Evolutionary conservation across 1,140 invertebrate species (phyloP).

Genomic region (Atta texana): DNA sequence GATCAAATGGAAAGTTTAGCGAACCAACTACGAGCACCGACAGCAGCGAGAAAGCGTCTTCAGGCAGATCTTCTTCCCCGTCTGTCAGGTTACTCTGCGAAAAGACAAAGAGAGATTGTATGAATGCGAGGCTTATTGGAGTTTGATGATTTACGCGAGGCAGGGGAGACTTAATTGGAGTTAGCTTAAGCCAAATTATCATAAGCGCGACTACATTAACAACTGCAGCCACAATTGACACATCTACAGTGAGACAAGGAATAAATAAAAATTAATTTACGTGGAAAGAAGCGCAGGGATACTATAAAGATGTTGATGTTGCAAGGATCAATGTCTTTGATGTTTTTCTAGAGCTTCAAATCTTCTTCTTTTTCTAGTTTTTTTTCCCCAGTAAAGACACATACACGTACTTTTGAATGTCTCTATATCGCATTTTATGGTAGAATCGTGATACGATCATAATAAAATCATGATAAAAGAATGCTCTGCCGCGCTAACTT

Average conservation of each 20-base stretch:
- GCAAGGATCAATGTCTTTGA: neutral
- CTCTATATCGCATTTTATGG: neutral
- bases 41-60: conserved; percentile 90
- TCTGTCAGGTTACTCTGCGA: conserved; percentile 84
- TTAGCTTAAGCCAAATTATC: conserved; percentile 11
- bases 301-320: neutral
- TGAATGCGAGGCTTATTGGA: neutral
- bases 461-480: neutral
- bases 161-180: neutral
- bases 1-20: conserved; percentile 83
- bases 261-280: neutral
- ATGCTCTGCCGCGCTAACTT: neutral
- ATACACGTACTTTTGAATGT: neutral
- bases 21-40: conserved; percentile 92
- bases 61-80: conserved; percentile 89
- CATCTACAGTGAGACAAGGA: neutral
- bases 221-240: neutral
- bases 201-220: conserved; percentile 4
- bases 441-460: no score
- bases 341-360: neutral
- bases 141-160: conserved; percentile 3
- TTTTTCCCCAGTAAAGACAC: neutral
- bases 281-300: neutral
- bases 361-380: neutral
- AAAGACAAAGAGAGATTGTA: conserved; percentile 63